A percentile compares a stretch with the other conserved stretches of the same genome.
Evolutionary conservation across 2,797 vertebrate genomes (phyloP).

Genomic region (Eremophila alpestris): DNA sequence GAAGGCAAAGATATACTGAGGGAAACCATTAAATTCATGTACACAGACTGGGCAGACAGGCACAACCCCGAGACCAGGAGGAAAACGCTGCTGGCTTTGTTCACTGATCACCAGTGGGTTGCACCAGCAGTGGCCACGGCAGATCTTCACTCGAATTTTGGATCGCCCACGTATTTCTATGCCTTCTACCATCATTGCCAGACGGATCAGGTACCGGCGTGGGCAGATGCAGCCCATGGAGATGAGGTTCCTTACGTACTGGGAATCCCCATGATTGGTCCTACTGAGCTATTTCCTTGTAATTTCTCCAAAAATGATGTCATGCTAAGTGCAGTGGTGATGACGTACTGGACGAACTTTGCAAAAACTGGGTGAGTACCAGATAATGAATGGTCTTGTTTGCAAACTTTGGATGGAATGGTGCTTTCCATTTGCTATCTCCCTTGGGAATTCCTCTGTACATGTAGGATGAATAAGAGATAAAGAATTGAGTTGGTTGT

Average conservation of each 20-base stretch:
- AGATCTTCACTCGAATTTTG: constrained; percentile 98
- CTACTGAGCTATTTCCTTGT: constrained; percentile 97
- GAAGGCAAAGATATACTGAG: constrained; percentile 97
- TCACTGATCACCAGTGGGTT: constrained; percentile 99
- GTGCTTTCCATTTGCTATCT: not conserved
- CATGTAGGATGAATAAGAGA: not conserved
- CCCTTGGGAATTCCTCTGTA: not conserved
- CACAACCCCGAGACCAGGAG: constrained; percentile 97
- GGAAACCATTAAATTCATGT: constrained; percentile 99
- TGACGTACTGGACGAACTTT: constrained; percentile 99
- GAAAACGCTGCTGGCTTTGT: constrained; percentile 94
- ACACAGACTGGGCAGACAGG: constrained; percentile 98
- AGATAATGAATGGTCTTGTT: not conserved
- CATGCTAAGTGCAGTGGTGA: constrained; percentile 98
- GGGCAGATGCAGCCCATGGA: constrained; percentile 97
- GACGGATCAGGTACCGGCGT: constrained; percentile 97
- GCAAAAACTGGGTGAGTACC: constrained; percentile 94
- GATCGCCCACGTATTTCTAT: constrained; percentile 98
- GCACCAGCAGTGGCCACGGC: constrained; percentile 97
- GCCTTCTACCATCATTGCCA: constrained; percentile 99
- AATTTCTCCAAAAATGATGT: constrained; percentile 99
- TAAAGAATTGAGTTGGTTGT: not conserved
- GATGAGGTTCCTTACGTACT: constrained; percentile 98
- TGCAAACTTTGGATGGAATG: not conserved
- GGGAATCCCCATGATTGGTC: constrained; percentile 97